These are phyloP conservation scores for Galerucella pusilla DNA, from an alignment of 2,888 invertebrate genomes.

Conservation along the genomic window DNA sequence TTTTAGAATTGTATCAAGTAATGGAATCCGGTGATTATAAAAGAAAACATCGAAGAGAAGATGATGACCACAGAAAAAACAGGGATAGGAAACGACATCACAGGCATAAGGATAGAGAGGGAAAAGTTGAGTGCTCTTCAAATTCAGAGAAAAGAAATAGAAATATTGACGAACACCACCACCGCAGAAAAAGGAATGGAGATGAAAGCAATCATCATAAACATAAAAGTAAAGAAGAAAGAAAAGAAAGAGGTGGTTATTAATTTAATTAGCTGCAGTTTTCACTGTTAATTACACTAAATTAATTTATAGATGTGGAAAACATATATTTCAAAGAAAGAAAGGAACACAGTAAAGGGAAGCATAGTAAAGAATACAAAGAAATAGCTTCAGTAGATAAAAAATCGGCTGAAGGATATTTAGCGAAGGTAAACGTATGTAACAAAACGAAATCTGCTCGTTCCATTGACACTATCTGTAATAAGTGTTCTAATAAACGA, in stretches of 20 bases:
- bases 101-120: slow-evolving; percentile 18
- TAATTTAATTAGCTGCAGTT: too few relatives aligned
- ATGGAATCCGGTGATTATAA: slow-evolving; percentile 7
- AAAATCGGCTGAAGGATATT: slow-evolving; percentile 14
- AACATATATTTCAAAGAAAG: slow-evolving; percentile 15
- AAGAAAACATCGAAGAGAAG: slow-evolving; percentile 2
- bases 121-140: slow-evolving; percentile 4
- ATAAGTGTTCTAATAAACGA: neutral
- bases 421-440: slow-evolving; percentile 20
- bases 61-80: slow-evolving; percentile 1
- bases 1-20: neutral
- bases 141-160: neutral
- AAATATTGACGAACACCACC: slow-evolving; percentile 8
- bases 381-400: neutral
- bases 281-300: too few relatives aligned
- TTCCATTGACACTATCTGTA: neutral
- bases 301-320: neutral
- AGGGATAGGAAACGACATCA: slow-evolving; percentile 25
- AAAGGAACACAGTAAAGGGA: slow-evolving; percentile 7
- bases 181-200: neutral
- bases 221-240: slow-evolving; percentile 18
- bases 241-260: slow-evolving; percentile 14
- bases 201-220: slow-evolving; percentile 10
- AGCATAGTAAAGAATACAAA: slow-evolving; percentile 2
- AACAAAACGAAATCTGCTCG: slow-evolving; percentile 13